Evolutionary conservation across 2,888 invertebrate genomes (phyloP).

Genomic region (Mamestra brassicae): DNA sequence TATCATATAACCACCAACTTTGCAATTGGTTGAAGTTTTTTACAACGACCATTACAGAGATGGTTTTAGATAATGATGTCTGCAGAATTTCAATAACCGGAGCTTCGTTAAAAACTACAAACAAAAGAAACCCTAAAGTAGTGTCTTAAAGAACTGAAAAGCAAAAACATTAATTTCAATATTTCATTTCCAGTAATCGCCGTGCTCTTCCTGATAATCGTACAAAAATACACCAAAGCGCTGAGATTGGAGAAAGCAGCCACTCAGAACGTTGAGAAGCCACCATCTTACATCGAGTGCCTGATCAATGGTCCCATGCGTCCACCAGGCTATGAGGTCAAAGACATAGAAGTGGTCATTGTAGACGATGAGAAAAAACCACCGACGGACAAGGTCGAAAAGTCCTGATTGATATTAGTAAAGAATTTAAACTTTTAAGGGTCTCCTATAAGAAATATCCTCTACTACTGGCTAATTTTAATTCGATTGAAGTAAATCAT

Average conservation of each 20-base stretch:
- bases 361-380: conserved; percentile 66
- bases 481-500: conserved; percentile 1
- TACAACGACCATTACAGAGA: too few species aligned
- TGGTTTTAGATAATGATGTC: too few species aligned
- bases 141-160: background rate
- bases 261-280: conserved; percentile 71
- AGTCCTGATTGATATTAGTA: conserved; percentile 43
- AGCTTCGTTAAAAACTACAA: background rate
- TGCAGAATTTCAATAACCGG: too few species aligned
- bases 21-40: too few species aligned
- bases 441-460: background rate
- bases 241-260: conserved; percentile 71
- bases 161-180: background rate
- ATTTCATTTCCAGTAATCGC: conserved; percentile 74
- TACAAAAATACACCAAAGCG: conserved; percentile 74
- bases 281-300: conserved; percentile 82
- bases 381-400: conserved; percentile 48
- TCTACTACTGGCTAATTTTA: conserved; percentile 9
- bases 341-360: conserved; percentile 57
- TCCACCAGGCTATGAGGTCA: conserved; percentile 56
- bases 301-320: conserved; percentile 69
- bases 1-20: too few species aligned
- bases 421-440: conserved; percentile 10
- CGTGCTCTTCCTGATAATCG: conserved; percentile 71
- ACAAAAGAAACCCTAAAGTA: background rate